Base-by-base conservation (phyloP, 1,140 invertebrate species). In the Calosoma granatense region DNA sequence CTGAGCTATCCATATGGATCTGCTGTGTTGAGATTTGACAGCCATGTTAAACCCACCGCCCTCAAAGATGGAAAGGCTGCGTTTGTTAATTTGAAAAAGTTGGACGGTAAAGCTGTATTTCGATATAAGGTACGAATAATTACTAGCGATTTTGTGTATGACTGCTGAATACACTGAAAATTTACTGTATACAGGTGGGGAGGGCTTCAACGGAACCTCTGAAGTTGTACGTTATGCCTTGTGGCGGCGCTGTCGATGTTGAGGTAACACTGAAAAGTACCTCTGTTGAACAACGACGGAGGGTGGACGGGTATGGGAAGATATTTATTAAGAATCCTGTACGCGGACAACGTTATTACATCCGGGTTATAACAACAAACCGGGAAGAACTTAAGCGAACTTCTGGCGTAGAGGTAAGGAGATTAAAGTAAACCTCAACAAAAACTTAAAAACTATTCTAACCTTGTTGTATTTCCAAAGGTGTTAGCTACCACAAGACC, bases 181-280 rank as follows among this genome's bases (percentile, higher is more conserved):
- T 20, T 14, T 26, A 20, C 21, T 21, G 6, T 63, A 58, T 57
- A 47, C 23, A 67, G 64, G 59, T 68, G 6, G 63, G 60, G n/a
- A 64, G 56, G 54, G 60, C 62, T 20, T 53, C 59, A 0, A 61
- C 59, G 14, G 59, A 67, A 54, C 62, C 67, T 22, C 62, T 76
- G 43, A 54, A 64, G 9, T 62, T 75, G 56, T 74, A 72, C 22
- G 64, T 76, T 1, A 72, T 76, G 65, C 70, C 74, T 12, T 77
- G 75, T 63, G 73, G 72, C 3, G 72, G 72, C 17, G 65, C 66
- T 9, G 67, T 74, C 19, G 63, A 70, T 20, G 65, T 69, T 6
- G 65, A 70, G 41, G 57, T 70, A 3, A 58, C 53, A n/a, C 30
- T 63, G 6, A 64, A 67, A 53, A 56, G 58, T 30, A 36, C 66